A percentile compares a stretch with the other conserved stretches of the same genome.
Conservation (phyloP, 2,888 invertebrate species). For the Ennomos fuscantarius region DNA sequence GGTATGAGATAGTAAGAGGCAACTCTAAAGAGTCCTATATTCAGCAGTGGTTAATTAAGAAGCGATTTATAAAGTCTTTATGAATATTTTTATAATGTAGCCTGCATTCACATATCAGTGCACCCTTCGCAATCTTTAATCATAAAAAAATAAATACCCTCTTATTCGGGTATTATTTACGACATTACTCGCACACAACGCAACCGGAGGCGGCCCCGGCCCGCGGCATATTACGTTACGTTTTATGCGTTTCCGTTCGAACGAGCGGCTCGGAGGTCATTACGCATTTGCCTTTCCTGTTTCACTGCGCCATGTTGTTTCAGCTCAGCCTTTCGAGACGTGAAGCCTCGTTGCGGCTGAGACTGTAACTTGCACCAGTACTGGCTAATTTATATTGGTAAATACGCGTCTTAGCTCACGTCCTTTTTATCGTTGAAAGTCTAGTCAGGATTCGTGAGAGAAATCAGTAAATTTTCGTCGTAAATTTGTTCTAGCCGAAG, state of each 20-base stretch:
- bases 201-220: slow-evolving; percentile 30
- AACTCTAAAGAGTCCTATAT: too few species aligned
- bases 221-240: slow-evolving; percentile 46
- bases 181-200: slow-evolving; percentile 34
- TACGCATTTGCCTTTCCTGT: slow-evolving; percentile 50
- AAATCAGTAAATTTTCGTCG: too few species aligned
- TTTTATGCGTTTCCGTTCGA: slow-evolving; percentile 51
- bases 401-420: too few species aligned
- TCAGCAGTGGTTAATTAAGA: too few species aligned
- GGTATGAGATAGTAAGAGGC: too few species aligned
- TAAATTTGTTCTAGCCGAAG: too few species aligned
- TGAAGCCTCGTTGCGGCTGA: too few species aligned
- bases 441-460: too few species aligned
- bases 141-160: slow-evolving; percentile 38
- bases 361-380: too few species aligned
- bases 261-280: slow-evolving; percentile 48
- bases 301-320: slow-evolving; percentile 36
- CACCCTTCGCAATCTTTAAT: slow-evolving; percentile 31
- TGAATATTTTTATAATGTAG: not conserved
- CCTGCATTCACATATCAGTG: slow-evolving; percentile 16
- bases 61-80: not conserved
- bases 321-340: slow-evolving; percentile 11
- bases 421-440: too few species aligned
- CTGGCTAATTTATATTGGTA: too few species aligned
- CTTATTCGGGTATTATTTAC: slow-evolving; percentile 34